A percentile compares a stretch with the other conserved stretches of the same genome.
Evolutionary conservation across 2,113 vertebrate species (phyloP).

Genomic region (Hypocryptadius cinnamomeus): DNA sequence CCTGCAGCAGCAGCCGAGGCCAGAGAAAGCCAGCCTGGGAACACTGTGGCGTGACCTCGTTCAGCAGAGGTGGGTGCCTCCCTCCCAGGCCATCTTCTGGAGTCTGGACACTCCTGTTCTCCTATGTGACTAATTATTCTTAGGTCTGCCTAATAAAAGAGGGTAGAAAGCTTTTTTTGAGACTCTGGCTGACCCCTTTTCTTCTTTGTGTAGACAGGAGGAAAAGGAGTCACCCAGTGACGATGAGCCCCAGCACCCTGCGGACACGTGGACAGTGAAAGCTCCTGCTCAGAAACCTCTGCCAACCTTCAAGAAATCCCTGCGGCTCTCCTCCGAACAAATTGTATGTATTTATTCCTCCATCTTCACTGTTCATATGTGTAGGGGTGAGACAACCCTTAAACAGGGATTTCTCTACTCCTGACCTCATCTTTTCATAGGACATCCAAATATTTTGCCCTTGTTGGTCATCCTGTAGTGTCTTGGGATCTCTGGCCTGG

Average conservation of each 20-base stretch:
- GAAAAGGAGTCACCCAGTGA: slow-evolving; percentile 68
- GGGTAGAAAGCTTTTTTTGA: neutral
- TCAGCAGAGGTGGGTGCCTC: slow-evolving; percentile 64
- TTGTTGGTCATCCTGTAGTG: neutral
- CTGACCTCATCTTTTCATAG: neutral
- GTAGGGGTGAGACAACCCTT: neutral
- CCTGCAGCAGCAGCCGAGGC: slow-evolving; percentile 66
- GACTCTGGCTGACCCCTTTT: neutral
- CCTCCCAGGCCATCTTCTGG: neutral
- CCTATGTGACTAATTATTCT: neutral
- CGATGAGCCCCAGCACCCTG: neutral
- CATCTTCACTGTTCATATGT: neutral
- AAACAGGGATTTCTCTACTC: neutral
- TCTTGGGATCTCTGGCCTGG: neutral
- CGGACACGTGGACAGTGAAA: neutral
- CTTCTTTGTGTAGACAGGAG: slow-evolving; percentile 36
- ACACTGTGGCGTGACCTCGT: neutral
- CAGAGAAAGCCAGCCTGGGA: slow-evolving; percentile 10
- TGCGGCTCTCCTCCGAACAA: slow-evolving; percentile 86
- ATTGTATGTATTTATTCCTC: slow-evolving; percentile 72
- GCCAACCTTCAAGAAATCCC: slow-evolving; percentile 80
- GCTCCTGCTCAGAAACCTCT: neutral
- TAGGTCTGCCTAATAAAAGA: neutral
- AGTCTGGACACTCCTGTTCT: neutral
- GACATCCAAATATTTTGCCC: neutral